Conservation (phyloP, 2,113 vertebrate species). For the Gavia stellata region DNA sequence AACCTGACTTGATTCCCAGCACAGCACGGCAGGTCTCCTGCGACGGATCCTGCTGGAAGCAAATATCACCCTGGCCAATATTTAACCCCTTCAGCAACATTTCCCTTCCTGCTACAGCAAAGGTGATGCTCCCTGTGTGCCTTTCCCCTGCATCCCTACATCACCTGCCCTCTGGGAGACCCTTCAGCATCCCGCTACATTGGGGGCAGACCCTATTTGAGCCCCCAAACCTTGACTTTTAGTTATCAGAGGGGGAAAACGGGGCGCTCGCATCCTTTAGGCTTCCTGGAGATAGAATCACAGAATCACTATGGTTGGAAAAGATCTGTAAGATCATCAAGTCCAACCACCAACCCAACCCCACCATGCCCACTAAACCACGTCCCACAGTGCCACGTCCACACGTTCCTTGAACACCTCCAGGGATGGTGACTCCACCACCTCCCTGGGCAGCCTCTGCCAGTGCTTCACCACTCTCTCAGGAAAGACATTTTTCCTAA, state of each 20-base stretch:
- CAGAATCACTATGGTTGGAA: too few relatives aligned
- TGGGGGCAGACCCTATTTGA: neutral
- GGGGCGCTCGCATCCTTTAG: accelerated
- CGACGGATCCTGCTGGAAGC: neutral
- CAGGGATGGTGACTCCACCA: too few relatives aligned
- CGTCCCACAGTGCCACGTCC: too few relatives aligned
- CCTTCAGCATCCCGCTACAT: neutral
- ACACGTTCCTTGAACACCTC: too few relatives aligned
- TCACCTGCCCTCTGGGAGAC: neutral
- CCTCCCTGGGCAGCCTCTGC: too few relatives aligned
- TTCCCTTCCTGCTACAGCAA: neutral
- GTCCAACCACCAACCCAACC: too few relatives aligned
- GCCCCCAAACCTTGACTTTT: neutral
- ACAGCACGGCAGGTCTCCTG: accelerated
- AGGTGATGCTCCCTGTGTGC: neutral
- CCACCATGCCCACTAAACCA: too few relatives aligned
- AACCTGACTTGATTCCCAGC: neutral
- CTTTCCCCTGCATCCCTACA: neutral
- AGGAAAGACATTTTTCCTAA: too few relatives aligned
- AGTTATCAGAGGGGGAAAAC: accelerated
- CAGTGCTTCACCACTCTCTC: too few relatives aligned
- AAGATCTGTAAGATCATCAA: too few relatives aligned
- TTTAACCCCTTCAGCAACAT: neutral
- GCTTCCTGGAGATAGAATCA: neutral
- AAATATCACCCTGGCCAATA: neutral